Conservation (phyloP, 2,888 invertebrate species). For the Dasypogon diadema region DNA sequence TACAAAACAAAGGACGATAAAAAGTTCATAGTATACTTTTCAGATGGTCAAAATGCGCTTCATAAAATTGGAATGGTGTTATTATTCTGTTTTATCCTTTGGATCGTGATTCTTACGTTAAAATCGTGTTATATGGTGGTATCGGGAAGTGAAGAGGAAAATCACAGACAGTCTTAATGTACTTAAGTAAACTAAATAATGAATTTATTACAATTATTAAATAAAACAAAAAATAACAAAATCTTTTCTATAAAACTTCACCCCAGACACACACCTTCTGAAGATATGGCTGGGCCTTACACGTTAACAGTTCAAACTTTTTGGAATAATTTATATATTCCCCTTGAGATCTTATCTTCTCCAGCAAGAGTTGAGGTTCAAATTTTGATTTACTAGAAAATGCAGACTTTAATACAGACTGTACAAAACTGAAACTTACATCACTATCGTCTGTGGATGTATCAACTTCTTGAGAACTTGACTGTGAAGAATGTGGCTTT, state of each 20-base stretch:
- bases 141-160: neutral
- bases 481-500: conserved; percentile 24
- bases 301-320: conserved; percentile 79
- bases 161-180: neutral
- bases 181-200: too few relatives aligned
- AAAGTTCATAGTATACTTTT: neutral
- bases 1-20: too few relatives aligned
- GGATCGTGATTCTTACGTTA: conserved; percentile 36
- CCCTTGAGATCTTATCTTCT: conserved; percentile 76
- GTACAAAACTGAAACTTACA: conserved; percentile 73
- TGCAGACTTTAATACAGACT: conserved; percentile 71
- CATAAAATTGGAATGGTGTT: conserved; percentile 29
- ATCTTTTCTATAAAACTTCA: conserved; percentile 39
- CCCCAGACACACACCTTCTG: conserved; percentile 83
- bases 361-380: conserved; percentile 79
- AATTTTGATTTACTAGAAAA: conserved; percentile 72
- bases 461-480: neutral
- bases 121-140: neutral
- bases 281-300: conserved; percentile 84
- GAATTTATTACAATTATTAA: conserved; percentile 7
- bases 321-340: conserved; percentile 73
- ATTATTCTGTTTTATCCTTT: conserved; percentile 42
- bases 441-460: conserved; percentile 42
- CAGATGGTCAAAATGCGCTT: conserved; percentile 41
- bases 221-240: conserved; percentile 33